These are phyloP conservation scores for Galeopsomyia nigrocyanea DNA, from an alignment of 2,888 invertebrate genomes.

Conservation along the genomic window DNA sequence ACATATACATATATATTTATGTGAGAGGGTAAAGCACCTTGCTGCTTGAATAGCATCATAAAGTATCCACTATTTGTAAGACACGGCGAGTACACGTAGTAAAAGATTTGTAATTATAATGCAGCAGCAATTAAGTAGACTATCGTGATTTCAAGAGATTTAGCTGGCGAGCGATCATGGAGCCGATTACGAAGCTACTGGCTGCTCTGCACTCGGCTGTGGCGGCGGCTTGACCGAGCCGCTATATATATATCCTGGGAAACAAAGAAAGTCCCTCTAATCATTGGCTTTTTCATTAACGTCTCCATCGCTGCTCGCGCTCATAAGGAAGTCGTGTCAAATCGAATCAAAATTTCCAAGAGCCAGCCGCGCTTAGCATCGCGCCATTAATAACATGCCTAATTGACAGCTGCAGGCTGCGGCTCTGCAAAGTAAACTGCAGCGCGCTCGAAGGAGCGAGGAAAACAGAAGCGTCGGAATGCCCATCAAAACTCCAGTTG, in stretches of 20 bases:
- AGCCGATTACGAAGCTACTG: constrained; percentile 26
- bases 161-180: constrained; percentile 14
- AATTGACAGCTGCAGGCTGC: neutral
- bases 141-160: constrained; percentile 42
- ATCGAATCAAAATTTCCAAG: neutral
- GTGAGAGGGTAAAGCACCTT: neutral
- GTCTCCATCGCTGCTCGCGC: neutral
- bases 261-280: constrained; percentile 45
- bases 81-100: constrained; percentile 9
- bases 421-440: too few species aligned
- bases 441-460: too few species aligned
- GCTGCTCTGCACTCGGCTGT: neutral
- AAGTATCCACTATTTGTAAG: constrained; percentile 30
- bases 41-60: constrained; percentile 17
- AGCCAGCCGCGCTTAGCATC: neutral
- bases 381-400: neutral
- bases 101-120: constrained; percentile 67
- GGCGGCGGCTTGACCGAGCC: neutral
- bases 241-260: constrained; percentile 39
- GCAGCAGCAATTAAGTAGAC: constrained; percentile 60
- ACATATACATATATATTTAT: too few species aligned
- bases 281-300: constrained; percentile 26
- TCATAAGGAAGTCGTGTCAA: neutral
- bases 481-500: neutral
- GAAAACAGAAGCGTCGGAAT: too few species aligned